phyloP scores from a whole-genome alignment of 2,113 vertebrate species.

The Austrofundulus limnaeus region DNA sequence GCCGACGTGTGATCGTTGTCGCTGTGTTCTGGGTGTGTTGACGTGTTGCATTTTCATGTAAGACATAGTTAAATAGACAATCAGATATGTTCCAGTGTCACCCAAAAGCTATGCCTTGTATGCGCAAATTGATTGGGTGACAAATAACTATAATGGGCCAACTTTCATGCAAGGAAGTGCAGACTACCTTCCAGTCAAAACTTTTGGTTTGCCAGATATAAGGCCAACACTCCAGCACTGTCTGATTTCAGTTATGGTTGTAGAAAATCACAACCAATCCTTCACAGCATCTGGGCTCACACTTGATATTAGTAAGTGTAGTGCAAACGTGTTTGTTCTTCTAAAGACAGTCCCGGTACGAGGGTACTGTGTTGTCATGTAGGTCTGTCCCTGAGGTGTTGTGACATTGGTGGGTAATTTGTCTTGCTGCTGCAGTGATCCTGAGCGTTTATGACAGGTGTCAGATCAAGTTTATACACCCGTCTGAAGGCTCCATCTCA shows the following conservation, averaged over 20 bases:
- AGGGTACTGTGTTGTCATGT: conserved; percentile 43
- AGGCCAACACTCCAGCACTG: not conserved
- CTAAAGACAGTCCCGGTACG: conserved; percentile 26
- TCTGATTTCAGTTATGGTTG: not conserved
- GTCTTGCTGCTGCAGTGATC: conserved; percentile 54
- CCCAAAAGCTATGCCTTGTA: not conserved
- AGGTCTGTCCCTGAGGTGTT: conserved; percentile 53
- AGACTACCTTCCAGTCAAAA: not conserved
- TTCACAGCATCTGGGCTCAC: conserved; percentile 7
- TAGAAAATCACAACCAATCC: conserved; percentile 1
- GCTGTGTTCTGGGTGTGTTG: not conserved
- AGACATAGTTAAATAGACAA: not conserved
- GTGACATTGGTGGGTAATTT: conserved; percentile 64
- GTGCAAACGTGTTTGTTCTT: conserved; percentile 41
- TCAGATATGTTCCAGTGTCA: not conserved
- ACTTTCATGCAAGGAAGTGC: not conserved
- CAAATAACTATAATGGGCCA: not conserved
- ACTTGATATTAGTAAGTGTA: conserved; percentile 14
- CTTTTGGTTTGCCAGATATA: not conserved
- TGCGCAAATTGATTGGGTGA: conserved; percentile 4
- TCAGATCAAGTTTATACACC: conserved; percentile 69
- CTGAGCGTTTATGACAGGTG: conserved; percentile 73
- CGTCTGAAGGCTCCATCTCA: conserved; percentile 66
- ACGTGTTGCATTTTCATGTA: not conserved
- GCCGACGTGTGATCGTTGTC: not conserved